Evolutionary conservation across 2,888 invertebrate genomes (phyloP), one percentile per base, ranked within the genome.

Genomic region (Spilarctia lutea): DNA sequence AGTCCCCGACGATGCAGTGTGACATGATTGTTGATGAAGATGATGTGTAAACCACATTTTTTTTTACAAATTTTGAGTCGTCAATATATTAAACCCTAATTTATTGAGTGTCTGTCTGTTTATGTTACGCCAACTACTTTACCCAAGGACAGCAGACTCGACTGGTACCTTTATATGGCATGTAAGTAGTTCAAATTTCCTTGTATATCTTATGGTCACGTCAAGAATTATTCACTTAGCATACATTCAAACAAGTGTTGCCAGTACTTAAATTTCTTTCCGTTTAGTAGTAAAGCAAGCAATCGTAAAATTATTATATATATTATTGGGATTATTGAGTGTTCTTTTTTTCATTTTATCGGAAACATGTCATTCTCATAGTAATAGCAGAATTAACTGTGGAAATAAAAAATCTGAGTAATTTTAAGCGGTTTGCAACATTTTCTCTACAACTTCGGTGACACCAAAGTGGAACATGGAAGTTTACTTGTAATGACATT

Each of bases 171-270:
- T 56, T 56, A n/a, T n/a, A n/a, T n/a, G 11, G 56, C n/a, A 11
- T 56, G 56, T 56, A n/a, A 56, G n/a, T 56, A 56, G n/a, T n/a
- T 56, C n/a, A 27, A 56, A 56, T 56, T n/a, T 56, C 56, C 56
- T 56, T 56, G 27, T 56, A 56, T 27, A 27, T 56, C 56, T n/a
- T 13, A 56, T n/a, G 56, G 56, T 24, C 56, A 56, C 56, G 56
- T 56, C 56, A 56, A 56, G 56, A 56, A 56, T 56, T 3, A n/a
- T n/a, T 56, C 56, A 56, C n/a, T 56, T 27, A 56, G n/a, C 56
- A 56, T 56, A 56, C n/a, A 56, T n/a, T 56, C 13, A n/a, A 56
- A 56, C 13, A 13, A 56, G 56, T 56, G 27, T 39, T 39, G n/a
- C n/a, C n/a, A 3, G 27, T 52, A 24, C 10, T 13, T 11, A n/a